phyloP scores from a whole-genome alignment of 2,797 vertebrate genomes.

The Siniperca undulata region DNA sequence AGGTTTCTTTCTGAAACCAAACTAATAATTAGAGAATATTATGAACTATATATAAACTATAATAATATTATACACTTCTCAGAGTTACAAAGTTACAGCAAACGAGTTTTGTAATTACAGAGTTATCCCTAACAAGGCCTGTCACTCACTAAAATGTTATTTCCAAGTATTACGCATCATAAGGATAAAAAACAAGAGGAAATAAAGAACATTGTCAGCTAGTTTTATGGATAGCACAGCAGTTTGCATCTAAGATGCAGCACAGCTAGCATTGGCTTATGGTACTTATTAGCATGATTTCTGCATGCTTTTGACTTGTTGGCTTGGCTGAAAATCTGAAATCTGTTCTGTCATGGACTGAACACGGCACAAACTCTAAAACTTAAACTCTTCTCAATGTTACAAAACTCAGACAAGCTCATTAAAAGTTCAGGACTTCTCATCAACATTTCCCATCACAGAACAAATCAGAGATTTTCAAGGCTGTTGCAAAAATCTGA shows the following conservation, averaged over 20 bases:
- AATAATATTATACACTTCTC: background rate
- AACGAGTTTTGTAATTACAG: constrained; percentile 11
- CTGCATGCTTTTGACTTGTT: constrained; percentile 2
- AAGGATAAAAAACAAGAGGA: background rate
- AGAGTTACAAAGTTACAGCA: background rate
- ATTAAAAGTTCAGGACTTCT: constrained; percentile 15
- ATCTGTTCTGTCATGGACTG: background rate
- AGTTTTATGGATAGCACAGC: background rate
- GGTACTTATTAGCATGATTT: constrained; percentile 32
- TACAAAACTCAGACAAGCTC: constrained; percentile 24
- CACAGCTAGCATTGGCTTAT: background rate
- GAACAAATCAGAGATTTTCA: constrained; percentile 30
- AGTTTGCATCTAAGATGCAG: background rate
- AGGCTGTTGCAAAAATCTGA: constrained; percentile 21
- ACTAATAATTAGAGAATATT: background rate
- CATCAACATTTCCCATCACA: constrained; percentile 2
- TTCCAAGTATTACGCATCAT: background rate
- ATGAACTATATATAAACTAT: too few relatives aligned
- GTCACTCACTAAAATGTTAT: constrained; percentile 9
- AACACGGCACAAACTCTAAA: background rate
- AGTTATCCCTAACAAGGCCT: background rate
- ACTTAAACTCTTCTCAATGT: background rate
- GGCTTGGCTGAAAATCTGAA: constrained; percentile 8
- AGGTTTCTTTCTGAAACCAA: constrained; percentile 6
- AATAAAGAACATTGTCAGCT: background rate